Evolutionary conservation across 2,797 vertebrate species (phyloP).

Genomic region (Tapera naevia): DNA sequence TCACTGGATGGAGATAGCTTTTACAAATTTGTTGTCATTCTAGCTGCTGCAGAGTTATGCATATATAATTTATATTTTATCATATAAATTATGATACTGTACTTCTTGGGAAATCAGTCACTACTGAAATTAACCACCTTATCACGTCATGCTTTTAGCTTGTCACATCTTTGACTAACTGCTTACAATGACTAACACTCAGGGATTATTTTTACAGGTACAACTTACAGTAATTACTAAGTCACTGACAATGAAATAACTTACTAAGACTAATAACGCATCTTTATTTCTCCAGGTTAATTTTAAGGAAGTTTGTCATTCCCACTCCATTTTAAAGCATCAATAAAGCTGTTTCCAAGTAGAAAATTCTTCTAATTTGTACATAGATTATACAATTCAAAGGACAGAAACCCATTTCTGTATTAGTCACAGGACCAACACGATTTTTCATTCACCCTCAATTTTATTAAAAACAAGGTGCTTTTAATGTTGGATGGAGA

Average conservation of each 20-base stretch:
- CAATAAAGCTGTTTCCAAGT: slow-evolving; percentile 13
- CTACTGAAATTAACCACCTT: slow-evolving; percentile 11
- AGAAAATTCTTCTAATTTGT: slow-evolving; percentile 5
- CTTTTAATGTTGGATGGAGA: slow-evolving; percentile 13
- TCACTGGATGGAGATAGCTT: not conserved
- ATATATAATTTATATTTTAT: no score
- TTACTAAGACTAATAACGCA: not conserved
- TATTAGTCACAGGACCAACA: not conserved
- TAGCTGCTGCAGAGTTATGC: not conserved
- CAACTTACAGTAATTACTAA: slow-evolving; percentile 34
- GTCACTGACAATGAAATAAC: not conserved
- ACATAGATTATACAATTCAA: not conserved
- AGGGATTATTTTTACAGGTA: not conserved
- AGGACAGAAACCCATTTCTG: not conserved
- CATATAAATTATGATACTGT: not conserved
- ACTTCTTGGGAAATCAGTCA: not conserved
- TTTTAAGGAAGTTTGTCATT: slow-evolving; percentile 19
- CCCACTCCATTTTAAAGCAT: slow-evolving; percentile 11
- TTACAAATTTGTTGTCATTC: not conserved
- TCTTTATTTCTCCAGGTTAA: not conserved
- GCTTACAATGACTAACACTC: slow-evolving; percentile 17
- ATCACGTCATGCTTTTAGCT: not conserved
- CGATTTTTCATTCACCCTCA: not conserved
- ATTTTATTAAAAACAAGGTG: slow-evolving; percentile 48
- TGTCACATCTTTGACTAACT: slow-evolving; percentile 33